Conservation (phyloP, 2,113 vertebrate species). For the Cyanoramphus novaezelandiae region DNA sequence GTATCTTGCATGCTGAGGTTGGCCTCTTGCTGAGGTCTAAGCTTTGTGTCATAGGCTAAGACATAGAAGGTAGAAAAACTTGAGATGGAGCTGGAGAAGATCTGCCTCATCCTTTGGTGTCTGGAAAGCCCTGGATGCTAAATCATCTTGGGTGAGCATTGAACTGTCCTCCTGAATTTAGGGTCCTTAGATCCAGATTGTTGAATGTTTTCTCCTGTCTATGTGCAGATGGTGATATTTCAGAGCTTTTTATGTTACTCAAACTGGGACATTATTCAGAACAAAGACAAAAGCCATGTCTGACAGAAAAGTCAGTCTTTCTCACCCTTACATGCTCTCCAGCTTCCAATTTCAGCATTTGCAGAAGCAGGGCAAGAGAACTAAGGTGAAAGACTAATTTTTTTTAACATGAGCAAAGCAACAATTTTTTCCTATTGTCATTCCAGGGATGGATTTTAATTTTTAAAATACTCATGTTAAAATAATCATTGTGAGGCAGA, state of each 20-base stretch:
- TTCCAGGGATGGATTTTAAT: neutral
- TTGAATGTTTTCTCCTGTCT: neutral
- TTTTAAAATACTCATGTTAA: neutral
- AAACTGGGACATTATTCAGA: neutral
- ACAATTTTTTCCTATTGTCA: too few relatives aligned
- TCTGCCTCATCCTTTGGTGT: neutral
- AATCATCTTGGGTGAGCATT: neutral
- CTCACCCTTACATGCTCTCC: neutral
- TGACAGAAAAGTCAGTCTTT: neutral
- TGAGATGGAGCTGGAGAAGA: neutral
- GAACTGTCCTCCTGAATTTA: neutral
- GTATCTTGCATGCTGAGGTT: rapidly evolving
- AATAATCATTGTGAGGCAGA: neutral
- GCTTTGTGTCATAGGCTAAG: neutral
- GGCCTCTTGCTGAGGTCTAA: neutral
- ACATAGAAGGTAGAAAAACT: neutral
- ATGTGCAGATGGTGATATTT: neutral
- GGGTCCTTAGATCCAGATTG: neutral
- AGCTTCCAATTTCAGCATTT: neutral
- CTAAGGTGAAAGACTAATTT: neutral
- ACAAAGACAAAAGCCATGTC: neutral
- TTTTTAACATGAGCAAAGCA: neutral
- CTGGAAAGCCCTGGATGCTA: neutral
- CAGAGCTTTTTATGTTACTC: neutral
- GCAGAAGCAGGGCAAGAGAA: neutral